A percentile compares a stretch with the other conserved stretches of the same genome.
Conservation (phyloP, 2,113 vertebrate species). For the Dipodomys merriami region DNA sequence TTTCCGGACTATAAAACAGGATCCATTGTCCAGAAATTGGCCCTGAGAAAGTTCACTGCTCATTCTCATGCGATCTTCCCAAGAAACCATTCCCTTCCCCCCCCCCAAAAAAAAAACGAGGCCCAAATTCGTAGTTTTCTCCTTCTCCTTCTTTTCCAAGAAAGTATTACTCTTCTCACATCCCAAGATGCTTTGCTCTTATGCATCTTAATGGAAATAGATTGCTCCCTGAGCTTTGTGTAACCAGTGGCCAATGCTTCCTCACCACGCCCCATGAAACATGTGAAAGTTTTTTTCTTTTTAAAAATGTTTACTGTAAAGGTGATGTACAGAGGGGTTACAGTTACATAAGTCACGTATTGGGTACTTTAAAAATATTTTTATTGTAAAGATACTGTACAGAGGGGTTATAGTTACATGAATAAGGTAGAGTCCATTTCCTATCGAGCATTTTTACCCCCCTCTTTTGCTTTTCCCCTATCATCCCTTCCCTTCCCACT, state of each 20-base stretch:
- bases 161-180: not conserved
- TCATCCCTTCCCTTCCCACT: too few relatives aligned
- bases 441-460: too few relatives aligned
- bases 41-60: slow-evolving; percentile 50
- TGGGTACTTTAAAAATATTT: too few relatives aligned
- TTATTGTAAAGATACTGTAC: too few relatives aligned
- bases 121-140: not conserved
- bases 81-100: not conserved
- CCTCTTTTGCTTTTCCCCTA: too few relatives aligned
- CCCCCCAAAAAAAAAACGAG: too few relatives aligned
- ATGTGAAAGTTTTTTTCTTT: slow-evolving; percentile 26
- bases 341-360: too few relatives aligned
- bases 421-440: too few relatives aligned
- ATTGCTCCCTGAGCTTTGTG: not conserved
- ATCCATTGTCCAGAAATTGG: slow-evolving; percentile 37
- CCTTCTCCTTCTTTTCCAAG: not conserved
- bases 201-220: not conserved
- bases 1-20: slow-evolving; percentile 61
- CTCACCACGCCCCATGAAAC: not conserved
- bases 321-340: too few relatives aligned
- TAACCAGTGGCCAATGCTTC: not conserved
- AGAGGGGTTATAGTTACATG: too few relatives aligned
- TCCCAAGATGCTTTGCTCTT: not conserved
- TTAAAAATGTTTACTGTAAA: not conserved
- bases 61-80: slow-evolving; percentile 34